Percentiles rank a stretch among this genome's conserved stretches.
These are phyloP conservation scores for Xylocopa sonorina DNA, from an alignment of 1,140 invertebrate genomes.

Conservation along the genomic window DNA sequence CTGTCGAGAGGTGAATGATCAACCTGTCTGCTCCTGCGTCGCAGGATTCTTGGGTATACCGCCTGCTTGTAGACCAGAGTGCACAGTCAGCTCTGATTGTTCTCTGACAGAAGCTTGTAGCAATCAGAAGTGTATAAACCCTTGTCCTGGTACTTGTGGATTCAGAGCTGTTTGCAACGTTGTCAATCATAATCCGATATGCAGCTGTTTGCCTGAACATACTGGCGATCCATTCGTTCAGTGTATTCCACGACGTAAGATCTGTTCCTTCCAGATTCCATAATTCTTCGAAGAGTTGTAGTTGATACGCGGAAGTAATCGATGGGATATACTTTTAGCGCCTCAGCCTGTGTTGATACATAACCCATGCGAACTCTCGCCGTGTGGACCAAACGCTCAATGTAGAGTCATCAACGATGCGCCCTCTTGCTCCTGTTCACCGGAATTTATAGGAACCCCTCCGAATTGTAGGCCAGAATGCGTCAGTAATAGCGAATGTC, in stretches of 20 bases:
- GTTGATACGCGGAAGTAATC: constrained; percentile 10
- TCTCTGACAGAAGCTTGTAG: constrained; percentile 81
- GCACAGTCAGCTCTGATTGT: constrained; percentile 82
- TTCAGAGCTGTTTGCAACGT: constrained; percentile 85
- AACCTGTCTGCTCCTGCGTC: constrained; percentile 82
- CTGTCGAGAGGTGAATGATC: constrained; percentile 79
- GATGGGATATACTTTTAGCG: constrained; percentile 53
- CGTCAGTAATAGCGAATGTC: constrained; percentile 85
- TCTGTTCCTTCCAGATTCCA: background rate
- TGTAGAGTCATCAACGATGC: constrained; percentile 84
- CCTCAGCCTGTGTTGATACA: constrained; percentile 67
- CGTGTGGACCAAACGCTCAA: constrained; percentile 88
- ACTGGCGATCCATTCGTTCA: constrained; percentile 88
- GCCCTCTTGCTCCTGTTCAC: constrained; percentile 86
- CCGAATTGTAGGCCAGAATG: constrained; percentile 86
- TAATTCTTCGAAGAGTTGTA: background rate
- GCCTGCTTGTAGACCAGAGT: constrained; percentile 83
- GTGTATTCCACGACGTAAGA: constrained; percentile 76
- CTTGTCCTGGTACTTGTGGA: constrained; percentile 83
- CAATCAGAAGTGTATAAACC: constrained; percentile 82
- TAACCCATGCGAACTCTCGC: constrained; percentile 83
- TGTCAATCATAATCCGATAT: constrained; percentile 90
- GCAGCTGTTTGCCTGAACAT: constrained; percentile 85
- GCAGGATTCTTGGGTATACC: constrained; percentile 82
- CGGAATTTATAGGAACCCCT: constrained; percentile 84